Base-by-base conservation (phyloP, 2,113 vertebrate species). In the Terrapene triunguis region DNA sequence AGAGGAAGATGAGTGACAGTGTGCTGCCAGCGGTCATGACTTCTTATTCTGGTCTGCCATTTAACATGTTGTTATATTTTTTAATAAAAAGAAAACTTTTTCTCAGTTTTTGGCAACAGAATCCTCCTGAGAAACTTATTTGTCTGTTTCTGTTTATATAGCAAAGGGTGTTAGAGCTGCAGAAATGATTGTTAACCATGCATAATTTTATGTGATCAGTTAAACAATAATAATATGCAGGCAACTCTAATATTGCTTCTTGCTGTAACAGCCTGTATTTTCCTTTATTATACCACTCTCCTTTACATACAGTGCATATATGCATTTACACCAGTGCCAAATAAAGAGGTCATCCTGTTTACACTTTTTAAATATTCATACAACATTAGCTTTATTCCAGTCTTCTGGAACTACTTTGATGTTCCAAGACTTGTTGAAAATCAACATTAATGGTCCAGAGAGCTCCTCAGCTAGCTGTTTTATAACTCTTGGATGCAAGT, bases 31-130 rank as follows among this genome's bases (percentile, higher is more conserved):
- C 0, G 1, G 88, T 97, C 94, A 96, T 94, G 88, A 94, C 91
- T 97, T 97, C 24, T n/a, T 96, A 32, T 90, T 95, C 29, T 1
- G 59, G 38, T 42, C 76, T 98, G 91, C 82, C 92, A 95, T 96
- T 98, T 97, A 96, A 86, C 88, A 87, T 85, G 38, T 96, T 96
- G 74, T 72, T 97, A 97, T 93, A 92, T 94, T 95, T 95, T 92
- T 97, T 97, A 94, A 91, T 84, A 74, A 95, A 96, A 96, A 65
- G 35, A 89, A 94, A 94, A 92, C 32, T 84, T 96, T 96, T 94
- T 82, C 54, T 85, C 38, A 35, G 69, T 95, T 96, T 97, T n/a
- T 78, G 25, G 48, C 92, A 94, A 84, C 29, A 29, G 62, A 54
- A 85, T 38, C 59, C 96, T 98, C 72, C 10, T 53, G 91, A 74